Base-by-base conservation (phyloP, 1,140 invertebrate species). In the Sycophaga agraensis region DNA sequence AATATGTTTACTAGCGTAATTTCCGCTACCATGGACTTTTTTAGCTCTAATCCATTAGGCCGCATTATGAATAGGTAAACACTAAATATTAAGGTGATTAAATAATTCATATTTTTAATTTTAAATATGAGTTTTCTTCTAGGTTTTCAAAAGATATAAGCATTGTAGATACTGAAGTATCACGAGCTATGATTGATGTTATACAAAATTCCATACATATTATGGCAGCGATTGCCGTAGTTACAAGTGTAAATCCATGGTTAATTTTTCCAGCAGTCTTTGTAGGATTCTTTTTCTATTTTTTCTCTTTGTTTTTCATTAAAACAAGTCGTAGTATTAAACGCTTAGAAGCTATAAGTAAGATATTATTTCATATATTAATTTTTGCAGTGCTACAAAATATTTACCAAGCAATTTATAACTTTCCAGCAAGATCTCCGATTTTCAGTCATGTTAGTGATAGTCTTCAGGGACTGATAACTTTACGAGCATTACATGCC, bases 261-360 rank as follows among this genome's bases (percentile, higher is more conserved):
- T 82, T 96, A 16, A 70, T 93, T 4, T 60, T 91, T 48, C 87
- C 91, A 0, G 89, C 90, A 0, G 6, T 86, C 11, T 70, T 89
- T 14, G 83, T 96, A 19, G 82, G 83, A 0, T 59, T 89, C 66
- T 81, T 87, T 7, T 14, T 85, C 93, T 19, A 70, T 94, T 17
- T 87, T 92, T 78, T 94, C 42, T 78, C 93, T 34, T 80, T 83
- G 55, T 88, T 93, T 72, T 97, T 96, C 76, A 79, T 97, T 17
- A 82, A 82, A 19, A 91, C 92, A 0, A 92, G 91, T 21, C 82
- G 93, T 59, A 91, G 89, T 79, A 83, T 96, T 14, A 96, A 96
- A 80, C 85, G 93, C 60, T 82, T 96, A 55, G 94, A 97, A 84
- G 91, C 89, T 72, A 87, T 89, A 73, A 91, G 92, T 94, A 85